Percentiles rank a stretch among this genome's conserved stretches.
phyloP scores from a whole-genome alignment of 2,797 vertebrate species.

The Jordanella pulchra region DNA sequence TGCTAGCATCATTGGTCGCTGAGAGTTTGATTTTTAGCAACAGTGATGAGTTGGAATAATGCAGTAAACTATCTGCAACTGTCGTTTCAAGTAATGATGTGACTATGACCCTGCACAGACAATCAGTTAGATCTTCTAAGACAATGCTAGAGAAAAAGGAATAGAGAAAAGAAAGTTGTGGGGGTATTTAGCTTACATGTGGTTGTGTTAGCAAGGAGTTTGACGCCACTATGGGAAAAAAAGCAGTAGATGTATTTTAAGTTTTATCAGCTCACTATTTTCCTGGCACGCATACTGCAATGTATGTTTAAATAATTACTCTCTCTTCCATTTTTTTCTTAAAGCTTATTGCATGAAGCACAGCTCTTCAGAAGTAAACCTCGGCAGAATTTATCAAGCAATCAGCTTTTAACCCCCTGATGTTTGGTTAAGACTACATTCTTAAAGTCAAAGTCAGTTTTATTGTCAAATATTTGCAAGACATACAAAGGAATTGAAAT shows the following conservation, averaged over 20 bases:
- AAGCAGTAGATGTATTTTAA: conserved; percentile 33
- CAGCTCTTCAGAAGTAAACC: conserved; percentile 15
- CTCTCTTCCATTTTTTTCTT: conserved; percentile 23
- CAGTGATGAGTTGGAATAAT: conserved; percentile 49
- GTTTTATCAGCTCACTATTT: conserved; percentile 39
- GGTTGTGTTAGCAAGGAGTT: background rate
- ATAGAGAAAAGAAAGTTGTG: background rate
- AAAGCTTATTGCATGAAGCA: conserved; percentile 24
- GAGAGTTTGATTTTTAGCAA: conserved; percentile 42
- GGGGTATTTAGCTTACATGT: conserved; percentile 28
- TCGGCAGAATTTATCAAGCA: conserved; percentile 24
- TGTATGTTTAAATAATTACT: conserved; percentile 40
- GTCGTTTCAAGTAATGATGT: conserved; percentile 27
- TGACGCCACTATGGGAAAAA: conserved; percentile 37
- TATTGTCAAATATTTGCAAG: no score
- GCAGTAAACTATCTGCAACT: conserved; percentile 23
- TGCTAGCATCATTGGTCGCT: conserved; percentile 29
- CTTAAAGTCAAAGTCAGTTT: no score
- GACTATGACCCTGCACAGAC: conserved; percentile 28
- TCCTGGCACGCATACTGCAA: conserved; percentile 29
- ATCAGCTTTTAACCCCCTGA: conserved; percentile 32
- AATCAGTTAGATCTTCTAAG: conserved; percentile 29
- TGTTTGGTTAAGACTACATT: conserved; percentile 31
- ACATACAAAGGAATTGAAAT: no score
- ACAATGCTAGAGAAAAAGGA: conserved; percentile 14